Base-by-base conservation (phyloP, 1,140 invertebrate genomes). In the Brachionus paranguensis region DNA sequence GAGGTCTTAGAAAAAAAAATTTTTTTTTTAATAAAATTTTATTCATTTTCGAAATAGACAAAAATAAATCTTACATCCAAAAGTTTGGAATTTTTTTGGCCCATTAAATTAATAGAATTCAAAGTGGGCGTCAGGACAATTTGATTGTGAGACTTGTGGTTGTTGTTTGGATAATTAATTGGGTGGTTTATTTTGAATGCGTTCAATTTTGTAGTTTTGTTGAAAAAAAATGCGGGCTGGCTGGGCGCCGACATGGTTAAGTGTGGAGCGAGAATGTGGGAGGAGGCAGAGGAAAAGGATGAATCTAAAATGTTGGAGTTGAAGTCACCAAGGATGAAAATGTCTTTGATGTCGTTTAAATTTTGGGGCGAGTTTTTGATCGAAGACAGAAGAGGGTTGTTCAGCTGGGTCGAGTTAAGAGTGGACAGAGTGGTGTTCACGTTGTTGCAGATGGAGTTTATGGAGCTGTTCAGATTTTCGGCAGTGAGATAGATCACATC, bases 321-420 rank as follows among this genome's bases (percentile, higher is more conserved):
- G 11, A 50, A 76, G 27, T 76, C 72, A 4, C 45, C 47, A 8
- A 76, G 27, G 24, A 50, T 76, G 43, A 76, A 76, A 5, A 76
- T 47, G 24, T 76, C 72, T 76, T 76, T 76, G 8, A 76, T 76
- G 47, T 76, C 72, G 20, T 72, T 72, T 41, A 72, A 72, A 43
- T 72, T 72, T 45, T 72, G 68, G 2, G 68, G 68, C 33, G 68
- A 72, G 33, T 43, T 72, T 43, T 72, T 72, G 17, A 72, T 43
- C 3, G 68, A 72, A 8, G 68, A 45, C 41, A 72, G 8, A 0
- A 72, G 37, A n/a, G 68, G 68, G 47, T 76, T 76, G 41, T 74
- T 74, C 1, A 29, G 20, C 14, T 76, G 41, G 47, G 41, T 76
- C 50, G 72, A 76, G 43, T 76, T 76, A 5, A 76, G 33, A 50